These are phyloP conservation scores for Eristalinus sepulchralis DNA, from an alignment of 2,888 invertebrate species.

Conservation along the genomic window DNA sequence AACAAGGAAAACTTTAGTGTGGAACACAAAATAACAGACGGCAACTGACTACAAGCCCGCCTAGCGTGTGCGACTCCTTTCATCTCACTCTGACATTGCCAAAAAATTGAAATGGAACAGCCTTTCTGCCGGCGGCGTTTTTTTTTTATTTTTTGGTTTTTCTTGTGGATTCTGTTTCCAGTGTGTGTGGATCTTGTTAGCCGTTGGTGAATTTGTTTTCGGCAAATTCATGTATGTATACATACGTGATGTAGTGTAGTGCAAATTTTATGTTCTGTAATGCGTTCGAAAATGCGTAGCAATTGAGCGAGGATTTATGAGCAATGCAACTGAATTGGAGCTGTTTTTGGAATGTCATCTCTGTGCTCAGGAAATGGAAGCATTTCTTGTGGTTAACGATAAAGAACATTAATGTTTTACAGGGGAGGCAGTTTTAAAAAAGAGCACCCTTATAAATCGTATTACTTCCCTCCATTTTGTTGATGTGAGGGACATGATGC, in stretches of 20 bases:
- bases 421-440: too few relatives aligned
- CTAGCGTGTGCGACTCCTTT: conserved; percentile 15
- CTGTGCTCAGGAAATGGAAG: too few relatives aligned
- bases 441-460: too few relatives aligned
- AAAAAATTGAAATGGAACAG: conserved; percentile 6
- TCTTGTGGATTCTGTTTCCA: conserved; percentile 43
- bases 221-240: not conserved
- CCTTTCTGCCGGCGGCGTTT: conserved; percentile 41
- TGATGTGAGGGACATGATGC: too few relatives aligned
- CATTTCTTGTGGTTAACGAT: too few relatives aligned
- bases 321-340: too few relatives aligned
- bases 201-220: not conserved
- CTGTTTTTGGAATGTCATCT: too few relatives aligned
- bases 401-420: too few relatives aligned
- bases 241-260: not conserved
- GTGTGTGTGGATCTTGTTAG: conserved; percentile 46
- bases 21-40: conserved; percentile 62
- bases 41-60: conserved; percentile 51
- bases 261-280: not conserved
- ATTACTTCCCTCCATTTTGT: too few relatives aligned
- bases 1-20: conserved; percentile 44
- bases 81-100: conserved; percentile 32
- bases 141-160: too few relatives aligned
- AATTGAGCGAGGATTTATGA: not conserved
- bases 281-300: not conserved